These are phyloP conservation scores for Heliopora coerulea DNA, from an alignment of 92 coral and sea anemone genomes.

Conservation along the genomic window DNA sequence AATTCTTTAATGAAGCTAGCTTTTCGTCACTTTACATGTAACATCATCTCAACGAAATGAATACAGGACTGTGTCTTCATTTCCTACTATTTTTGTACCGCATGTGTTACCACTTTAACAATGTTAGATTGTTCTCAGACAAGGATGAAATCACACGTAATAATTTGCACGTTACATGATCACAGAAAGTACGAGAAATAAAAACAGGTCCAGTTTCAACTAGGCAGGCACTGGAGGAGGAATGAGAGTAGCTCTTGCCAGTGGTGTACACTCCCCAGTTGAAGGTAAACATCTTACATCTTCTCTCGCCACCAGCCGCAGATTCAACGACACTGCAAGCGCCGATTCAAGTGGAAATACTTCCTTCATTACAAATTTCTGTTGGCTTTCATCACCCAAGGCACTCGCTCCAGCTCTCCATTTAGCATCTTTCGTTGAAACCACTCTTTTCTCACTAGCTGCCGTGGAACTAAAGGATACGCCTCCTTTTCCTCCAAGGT, in stretches of 20 bases:
- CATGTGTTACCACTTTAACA: too few species aligned
- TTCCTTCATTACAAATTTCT: neutral
- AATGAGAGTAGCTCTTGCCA: slow-evolving; percentile 16
- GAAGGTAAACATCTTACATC: slow-evolving; percentile 10
- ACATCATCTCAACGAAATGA: too few species aligned
- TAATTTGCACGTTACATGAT: too few species aligned
- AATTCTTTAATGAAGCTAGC: too few species aligned
- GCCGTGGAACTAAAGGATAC: neutral
- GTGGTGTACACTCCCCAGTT: slow-evolving; percentile 26
- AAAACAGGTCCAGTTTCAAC: neutral
- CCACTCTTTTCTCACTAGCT: neutral
- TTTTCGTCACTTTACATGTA: too few species aligned
- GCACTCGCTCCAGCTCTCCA: slow-evolving; percentile 33
- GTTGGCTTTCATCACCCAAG: slow-evolving; percentile 3
- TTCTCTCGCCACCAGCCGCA: slow-evolving; percentile 30
- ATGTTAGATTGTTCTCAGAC: too few species aligned
- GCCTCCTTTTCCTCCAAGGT: slow-evolving; percentile 19
- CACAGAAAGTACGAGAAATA: too few species aligned
- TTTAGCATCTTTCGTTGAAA: neutral
- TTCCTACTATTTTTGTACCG: too few species aligned
- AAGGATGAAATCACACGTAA: too few species aligned
- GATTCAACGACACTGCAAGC: slow-evolving; percentile 11
- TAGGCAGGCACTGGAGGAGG: slow-evolving; percentile 29
- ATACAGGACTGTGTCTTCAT: too few species aligned
- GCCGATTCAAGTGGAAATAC: neutral